Evolutionary conservation across 2,113 vertebrate species (phyloP).

Genomic region (Pteruthius melanotis): DNA sequence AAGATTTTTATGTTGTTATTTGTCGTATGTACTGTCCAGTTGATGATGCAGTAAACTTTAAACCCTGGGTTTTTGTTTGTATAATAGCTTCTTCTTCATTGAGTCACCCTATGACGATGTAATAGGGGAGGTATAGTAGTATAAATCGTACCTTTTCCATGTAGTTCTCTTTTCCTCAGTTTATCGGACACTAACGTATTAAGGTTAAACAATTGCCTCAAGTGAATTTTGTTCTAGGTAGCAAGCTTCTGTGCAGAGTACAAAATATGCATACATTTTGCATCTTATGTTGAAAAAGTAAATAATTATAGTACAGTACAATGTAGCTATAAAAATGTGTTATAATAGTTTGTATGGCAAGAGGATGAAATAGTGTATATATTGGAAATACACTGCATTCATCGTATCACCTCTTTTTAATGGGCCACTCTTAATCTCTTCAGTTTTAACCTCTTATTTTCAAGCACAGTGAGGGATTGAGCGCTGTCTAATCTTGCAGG

Average conservation of each 20-base stretch:
- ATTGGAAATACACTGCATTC: background rate
- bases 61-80: background rate
- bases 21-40: background rate
- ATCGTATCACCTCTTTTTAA: background rate
- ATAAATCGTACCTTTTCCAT: background rate
- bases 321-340: background rate
- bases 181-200: background rate
- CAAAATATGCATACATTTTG: accelerated
- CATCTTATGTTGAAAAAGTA: background rate
- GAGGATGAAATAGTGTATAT: background rate
- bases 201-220: background rate
- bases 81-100: background rate
- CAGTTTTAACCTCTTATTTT: background rate
- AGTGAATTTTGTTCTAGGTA: background rate
- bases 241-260: background rate
- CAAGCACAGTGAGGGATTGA: background rate
- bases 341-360: background rate
- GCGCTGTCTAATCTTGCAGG: background rate
- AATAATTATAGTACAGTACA: background rate
- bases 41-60: background rate
- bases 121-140: background rate
- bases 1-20: background rate
- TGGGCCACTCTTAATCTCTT: background rate
- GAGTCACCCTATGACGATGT: background rate
- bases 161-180: background rate